Evolutionary conservation across 2,113 vertebrate genomes (phyloP).

Genomic region (Acanthochromis polyacanthus): DNA sequence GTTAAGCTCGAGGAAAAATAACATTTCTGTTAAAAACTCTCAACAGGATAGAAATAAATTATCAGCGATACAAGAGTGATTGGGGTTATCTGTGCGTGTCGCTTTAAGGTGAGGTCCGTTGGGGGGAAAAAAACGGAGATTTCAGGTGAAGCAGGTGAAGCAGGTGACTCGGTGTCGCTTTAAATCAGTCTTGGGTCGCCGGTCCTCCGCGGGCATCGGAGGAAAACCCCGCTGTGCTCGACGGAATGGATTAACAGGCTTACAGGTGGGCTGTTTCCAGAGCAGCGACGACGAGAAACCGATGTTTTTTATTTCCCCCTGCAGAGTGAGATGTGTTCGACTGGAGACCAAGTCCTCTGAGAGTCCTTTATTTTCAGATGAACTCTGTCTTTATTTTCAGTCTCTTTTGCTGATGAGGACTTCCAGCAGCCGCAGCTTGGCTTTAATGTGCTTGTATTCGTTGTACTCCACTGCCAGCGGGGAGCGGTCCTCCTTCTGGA

Average conservation of each 20-base stretch:
- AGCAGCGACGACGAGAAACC: conserved; percentile 29
- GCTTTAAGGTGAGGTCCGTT: conserved; percentile 3
- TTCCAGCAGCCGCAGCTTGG: conserved; percentile 94
- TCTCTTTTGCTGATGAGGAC: conserved; percentile 98
- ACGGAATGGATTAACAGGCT: conserved; percentile 10
- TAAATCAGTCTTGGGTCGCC: conserved; percentile 14
- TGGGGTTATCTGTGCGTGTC: conserved; percentile 40
- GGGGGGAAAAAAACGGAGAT: not conserved
- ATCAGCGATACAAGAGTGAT: conserved; percentile 61
- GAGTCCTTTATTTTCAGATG: conserved; percentile 65
- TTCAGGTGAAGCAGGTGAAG: conserved; percentile 24
- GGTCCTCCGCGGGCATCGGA: not conserved
- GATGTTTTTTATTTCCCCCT: conserved; percentile 16
- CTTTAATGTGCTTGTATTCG: conserved; percentile 97
- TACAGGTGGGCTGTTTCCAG: conserved; percentile 6
- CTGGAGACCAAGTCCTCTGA: conserved; percentile 26
- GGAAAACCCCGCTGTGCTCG: conserved; percentile 24
- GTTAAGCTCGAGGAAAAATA: conserved; percentile 55
- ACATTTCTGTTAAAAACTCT: conserved; percentile 49
- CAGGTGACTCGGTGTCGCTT: not conserved
- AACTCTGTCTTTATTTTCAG: conserved; percentile 80
- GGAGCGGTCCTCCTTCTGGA: conserved; percentile 96
- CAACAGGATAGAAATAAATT: conserved; percentile 75
- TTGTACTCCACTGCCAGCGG: conserved; percentile 94
- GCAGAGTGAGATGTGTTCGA: conserved; percentile 47